Evolutionary conservation across 2,113 vertebrate genomes (phyloP), one percentile per base, ranked within the genome.

Genomic region (Megalops atlanticus): DNA sequence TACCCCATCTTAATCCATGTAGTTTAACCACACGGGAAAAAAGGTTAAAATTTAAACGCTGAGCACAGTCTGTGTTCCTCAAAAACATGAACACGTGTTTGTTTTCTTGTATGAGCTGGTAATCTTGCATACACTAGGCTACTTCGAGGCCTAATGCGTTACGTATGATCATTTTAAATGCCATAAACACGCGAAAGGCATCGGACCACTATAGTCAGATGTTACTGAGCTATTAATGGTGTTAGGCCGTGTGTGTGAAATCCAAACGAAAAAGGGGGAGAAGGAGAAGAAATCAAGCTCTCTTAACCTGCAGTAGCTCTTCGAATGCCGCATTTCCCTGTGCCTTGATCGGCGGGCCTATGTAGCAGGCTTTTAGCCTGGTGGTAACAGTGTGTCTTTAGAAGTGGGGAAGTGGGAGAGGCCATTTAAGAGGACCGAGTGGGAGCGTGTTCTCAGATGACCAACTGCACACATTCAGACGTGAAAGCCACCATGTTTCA

Each of bases 141-240:
- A n/a, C n/a, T n/a, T 14, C 14, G 10, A 68, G 76, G 76, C 76
- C 76, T 31, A 21, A 4, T 31, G 49, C 76, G 27, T 64, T 16
- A 11, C 36, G 52, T 31, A 40, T 52, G 38, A 68, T 52, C 76
- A 78, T 78, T 68, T 78, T 64, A 38, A 68, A 77, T 31, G 33
- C 24, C 76, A 52, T 33, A 24, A 31, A 78, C 35, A 40, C 38
- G 27, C 49, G 33, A 78, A 24, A 68, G 31, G 38, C 58, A 35
- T 12, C 14, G 52, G 8, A 31, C 12, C 36, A 24, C 76, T 15
- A 38, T 36, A 64, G 11, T 64, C 21, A 78, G 5, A 49, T 27
- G 45, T 33, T 78, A 14, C 45, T 47, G 4, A 10, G 12, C 24
- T 49, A 38, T 31, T 2, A 4, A 24, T n/a, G 35, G 6, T 68